A percentile compares a stretch with the other conserved stretches of the same genome.
Evolutionary conservation across 2,888 invertebrate species (phyloP).

Genomic region (Dryomyza anilis): DNA sequence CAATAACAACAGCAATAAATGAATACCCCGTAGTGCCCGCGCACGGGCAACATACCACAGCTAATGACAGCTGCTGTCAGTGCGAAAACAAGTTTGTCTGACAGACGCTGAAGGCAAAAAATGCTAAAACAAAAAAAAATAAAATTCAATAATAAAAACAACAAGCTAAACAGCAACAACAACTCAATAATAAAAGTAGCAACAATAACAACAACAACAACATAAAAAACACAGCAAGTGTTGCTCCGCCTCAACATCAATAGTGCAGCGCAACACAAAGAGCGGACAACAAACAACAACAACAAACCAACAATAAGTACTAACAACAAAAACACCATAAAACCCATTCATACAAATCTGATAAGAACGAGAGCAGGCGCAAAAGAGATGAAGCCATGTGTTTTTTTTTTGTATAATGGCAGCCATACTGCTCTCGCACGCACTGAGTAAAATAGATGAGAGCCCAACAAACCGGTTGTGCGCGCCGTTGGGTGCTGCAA

Average conservation of each 20-base stretch:
- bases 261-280: neutral
- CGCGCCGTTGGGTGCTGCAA: neutral
- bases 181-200: neutral
- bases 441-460: neutral
- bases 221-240: neutral
- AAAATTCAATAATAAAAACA: constrained; percentile 4
- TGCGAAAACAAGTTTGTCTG: constrained; percentile 14
- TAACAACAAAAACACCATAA: constrained; percentile 18
- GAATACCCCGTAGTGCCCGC: no score
- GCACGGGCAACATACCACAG: no score
- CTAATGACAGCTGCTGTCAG: constrained; percentile 12
- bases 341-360: constrained; percentile 26
- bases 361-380: constrained; percentile 17
- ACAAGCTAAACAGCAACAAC: constrained; percentile 1
- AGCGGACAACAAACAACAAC: neutral
- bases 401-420: no score
- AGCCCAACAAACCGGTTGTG: neutral
- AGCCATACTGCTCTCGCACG: neutral
- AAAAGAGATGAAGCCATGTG: neutral
- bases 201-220: constrained; percentile 14
- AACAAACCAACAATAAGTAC: constrained; percentile 16
- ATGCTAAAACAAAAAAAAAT: neutral
- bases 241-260: neutral
- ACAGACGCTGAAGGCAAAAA: neutral
- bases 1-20: constrained; percentile 23